These are phyloP conservation scores for Jaculus jaculus DNA, from an alignment of 2,113 vertebrate genomes.

Conservation along the genomic window DNA sequence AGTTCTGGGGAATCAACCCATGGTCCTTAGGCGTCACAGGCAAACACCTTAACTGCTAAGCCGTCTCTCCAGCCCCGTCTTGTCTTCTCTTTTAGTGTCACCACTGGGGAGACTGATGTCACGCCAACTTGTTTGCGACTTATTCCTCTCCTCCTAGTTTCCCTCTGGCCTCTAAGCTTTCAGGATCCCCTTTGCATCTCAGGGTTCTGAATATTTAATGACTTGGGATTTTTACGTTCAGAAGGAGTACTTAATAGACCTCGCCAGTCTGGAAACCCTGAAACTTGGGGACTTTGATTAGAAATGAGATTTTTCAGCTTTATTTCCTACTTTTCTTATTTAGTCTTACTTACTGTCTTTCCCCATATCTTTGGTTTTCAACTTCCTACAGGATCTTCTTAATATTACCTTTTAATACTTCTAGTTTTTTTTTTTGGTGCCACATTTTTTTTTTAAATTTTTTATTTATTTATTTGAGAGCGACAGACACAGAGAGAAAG, in stretches of 20 bases:
- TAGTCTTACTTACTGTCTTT: too few species aligned
- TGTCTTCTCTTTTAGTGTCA: not conserved
- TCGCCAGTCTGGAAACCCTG: not conserved
- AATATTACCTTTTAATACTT: not conserved
- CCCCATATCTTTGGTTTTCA: not conserved
- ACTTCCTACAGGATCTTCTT: not conserved
- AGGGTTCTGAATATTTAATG: not conserved
- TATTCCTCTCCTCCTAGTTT: not conserved
- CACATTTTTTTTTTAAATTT: constrained; percentile 41
- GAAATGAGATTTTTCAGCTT: not conserved
- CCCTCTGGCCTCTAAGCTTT: not conserved
- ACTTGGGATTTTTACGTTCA: not conserved
- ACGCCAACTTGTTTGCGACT: not conserved
- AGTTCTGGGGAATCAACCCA: too few species aligned
- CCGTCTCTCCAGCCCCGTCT: not conserved
- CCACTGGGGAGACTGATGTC: not conserved
- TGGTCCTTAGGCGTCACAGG: too few species aligned
- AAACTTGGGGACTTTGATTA: not conserved
- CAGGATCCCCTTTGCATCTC: not conserved
- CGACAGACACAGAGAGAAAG: too few species aligned
- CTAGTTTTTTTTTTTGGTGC: not conserved
- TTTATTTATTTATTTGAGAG: too few species aligned
- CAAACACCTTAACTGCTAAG: too few species aligned
- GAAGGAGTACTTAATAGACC: too few species aligned
- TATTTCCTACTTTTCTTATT: not conserved